These are phyloP conservation scores for Torymus auratus DNA, from an alignment of 2,888 invertebrate species.

Conservation along the genomic window DNA sequence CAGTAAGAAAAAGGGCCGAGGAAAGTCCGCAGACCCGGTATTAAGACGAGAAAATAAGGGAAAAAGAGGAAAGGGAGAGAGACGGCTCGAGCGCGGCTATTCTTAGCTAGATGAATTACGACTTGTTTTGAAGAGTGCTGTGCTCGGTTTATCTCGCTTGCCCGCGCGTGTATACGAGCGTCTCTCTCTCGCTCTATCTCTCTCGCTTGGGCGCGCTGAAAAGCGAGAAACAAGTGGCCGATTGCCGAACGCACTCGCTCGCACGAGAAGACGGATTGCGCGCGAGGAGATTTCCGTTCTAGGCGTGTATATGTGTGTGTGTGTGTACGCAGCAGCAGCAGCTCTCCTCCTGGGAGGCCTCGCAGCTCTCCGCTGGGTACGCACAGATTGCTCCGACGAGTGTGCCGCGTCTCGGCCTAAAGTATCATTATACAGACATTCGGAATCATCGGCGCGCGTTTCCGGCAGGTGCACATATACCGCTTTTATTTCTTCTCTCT, in stretches of 20 bases:
- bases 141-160: constrained; percentile 53
- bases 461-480: constrained; percentile 43
- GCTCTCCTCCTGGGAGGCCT: too few relatives aligned
- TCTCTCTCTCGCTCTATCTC: neutral
- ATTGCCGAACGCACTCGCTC: constrained; percentile 32
- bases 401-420: constrained; percentile 6
- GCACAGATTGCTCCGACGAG: too few relatives aligned
- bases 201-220: constrained; percentile 50
- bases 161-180: constrained; percentile 52
- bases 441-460: constrained; percentile 44
- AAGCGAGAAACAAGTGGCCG: constrained; percentile 60
- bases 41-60: constrained; percentile 3
- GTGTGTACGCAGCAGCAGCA: too few relatives aligned
- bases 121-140: constrained; percentile 63
- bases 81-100: constrained; percentile 6
- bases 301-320: too few relatives aligned
- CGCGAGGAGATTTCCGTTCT: constrained; percentile 65
- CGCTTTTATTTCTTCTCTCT: neutral
- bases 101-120: constrained; percentile 65
- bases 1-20: neutral
- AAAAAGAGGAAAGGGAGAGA: neutral
- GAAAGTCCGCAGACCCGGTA: neutral
- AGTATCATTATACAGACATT: constrained; percentile 50
- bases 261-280: constrained; percentile 59
- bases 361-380: too few relatives aligned